Conservation (phyloP, 2,113 vertebrate species). For the Apistogramma diplotaenia region DNA sequence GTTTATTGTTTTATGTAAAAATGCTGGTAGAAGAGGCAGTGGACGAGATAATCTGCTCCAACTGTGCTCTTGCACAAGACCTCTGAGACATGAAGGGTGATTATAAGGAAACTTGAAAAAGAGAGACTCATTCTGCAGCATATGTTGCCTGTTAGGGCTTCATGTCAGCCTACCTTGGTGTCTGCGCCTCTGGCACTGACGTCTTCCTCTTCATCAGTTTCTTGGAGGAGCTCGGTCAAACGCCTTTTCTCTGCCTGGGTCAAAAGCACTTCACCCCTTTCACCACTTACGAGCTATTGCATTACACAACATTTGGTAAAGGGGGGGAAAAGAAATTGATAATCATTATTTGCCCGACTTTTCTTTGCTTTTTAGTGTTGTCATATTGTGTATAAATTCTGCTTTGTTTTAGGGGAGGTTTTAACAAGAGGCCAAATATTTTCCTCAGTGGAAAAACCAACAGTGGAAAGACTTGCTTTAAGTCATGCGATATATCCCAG, state of each 20-base stretch:
- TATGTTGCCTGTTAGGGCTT: slow-evolving; percentile 51
- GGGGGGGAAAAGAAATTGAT: not conserved
- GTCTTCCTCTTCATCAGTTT: slow-evolving; percentile 76
- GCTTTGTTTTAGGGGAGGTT: not conserved
- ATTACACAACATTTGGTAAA: slow-evolving; percentile 37
- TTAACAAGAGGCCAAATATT: slow-evolving; percentile 21
- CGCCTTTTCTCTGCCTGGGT: slow-evolving; percentile 82
- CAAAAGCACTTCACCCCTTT: slow-evolving; percentile 77
- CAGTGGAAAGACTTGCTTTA: not conserved
- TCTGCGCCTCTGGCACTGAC: slow-evolving; percentile 62
- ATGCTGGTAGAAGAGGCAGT: not conserved
- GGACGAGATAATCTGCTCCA: not conserved
- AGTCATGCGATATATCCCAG: slow-evolving; percentile 27
- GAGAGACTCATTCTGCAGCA: slow-evolving; percentile 16
- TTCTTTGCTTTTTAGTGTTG: not conserved
- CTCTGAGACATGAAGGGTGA: slow-evolving; percentile 9
- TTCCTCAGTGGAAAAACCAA: slow-evolving; percentile 44
- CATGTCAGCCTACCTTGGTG: slow-evolving; percentile 62
- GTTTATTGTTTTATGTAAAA: not conserved
- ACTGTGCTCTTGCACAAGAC: not conserved
- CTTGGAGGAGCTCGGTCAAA: slow-evolving; percentile 82
- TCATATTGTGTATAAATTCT: not conserved
- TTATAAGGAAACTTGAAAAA: slow-evolving; percentile 33
- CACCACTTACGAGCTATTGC: slow-evolving; percentile 81
- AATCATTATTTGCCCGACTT: not conserved